These are phyloP conservation scores for Cygnus buccinator DNA, from an alignment of 2,113 vertebrate species.

Conservation along the genomic window DNA sequence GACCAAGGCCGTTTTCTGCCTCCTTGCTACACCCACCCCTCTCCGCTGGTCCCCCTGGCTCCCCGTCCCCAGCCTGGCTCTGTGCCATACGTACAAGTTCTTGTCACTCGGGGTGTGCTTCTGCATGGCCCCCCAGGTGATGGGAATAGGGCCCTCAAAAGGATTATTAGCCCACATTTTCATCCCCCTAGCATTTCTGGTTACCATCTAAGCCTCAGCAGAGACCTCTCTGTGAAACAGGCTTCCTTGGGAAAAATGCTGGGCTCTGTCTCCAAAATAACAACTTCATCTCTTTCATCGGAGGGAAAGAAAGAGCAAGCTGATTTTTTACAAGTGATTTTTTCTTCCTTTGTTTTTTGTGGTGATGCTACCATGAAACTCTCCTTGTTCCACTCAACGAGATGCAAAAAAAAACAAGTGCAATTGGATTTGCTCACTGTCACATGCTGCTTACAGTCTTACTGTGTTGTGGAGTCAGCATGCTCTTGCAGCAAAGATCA, in stretches of 20 bases:
- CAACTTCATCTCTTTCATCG: neutral
- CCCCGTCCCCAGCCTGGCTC: neutral
- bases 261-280: neutral
- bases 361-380: neutral
- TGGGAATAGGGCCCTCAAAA: fast-evolving
- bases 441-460: neutral
- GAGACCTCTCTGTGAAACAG: neutral
- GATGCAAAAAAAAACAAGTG: neutral
- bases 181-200: neutral
- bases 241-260: neutral
- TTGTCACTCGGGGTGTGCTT: neutral
- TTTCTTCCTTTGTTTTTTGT: neutral
- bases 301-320: neutral
- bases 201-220: neutral
- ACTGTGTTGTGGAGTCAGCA: neutral
- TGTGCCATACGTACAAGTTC: neutral
- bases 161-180: neutral
- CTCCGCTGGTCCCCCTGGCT: neutral
- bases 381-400: neutral
- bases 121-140: neutral
- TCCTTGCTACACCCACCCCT: neutral
- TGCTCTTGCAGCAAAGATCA: neutral
- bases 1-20: neutral
- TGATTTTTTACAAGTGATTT: neutral
- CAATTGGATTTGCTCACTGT: neutral